Evolutionary conservation across 2,113 vertebrate species (phyloP), one percentile per base, ranked within the genome.

Genomic region (Lanius ludovicianus): DNA sequence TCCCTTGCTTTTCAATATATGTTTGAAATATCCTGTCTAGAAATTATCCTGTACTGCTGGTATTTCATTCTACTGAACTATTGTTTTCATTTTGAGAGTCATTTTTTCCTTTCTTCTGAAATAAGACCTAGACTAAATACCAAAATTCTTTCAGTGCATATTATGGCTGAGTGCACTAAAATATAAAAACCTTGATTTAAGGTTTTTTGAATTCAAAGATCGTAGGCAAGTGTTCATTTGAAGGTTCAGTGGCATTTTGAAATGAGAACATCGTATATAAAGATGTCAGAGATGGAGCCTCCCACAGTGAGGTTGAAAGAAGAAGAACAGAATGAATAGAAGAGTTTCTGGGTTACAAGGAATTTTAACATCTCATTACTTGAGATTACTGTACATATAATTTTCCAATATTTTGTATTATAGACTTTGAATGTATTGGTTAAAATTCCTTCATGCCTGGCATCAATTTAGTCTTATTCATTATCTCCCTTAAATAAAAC

Each of bases 191-290:
- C 98, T 97, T 96, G 96, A 98, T 97, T 97, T 97, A 96, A 97
- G 95, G 96, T 93, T 98, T 98, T 99, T 98, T 97, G 97, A 98
- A 98, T 98, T 98, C 97, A 93, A 93, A 97, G 98, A 98, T 98
- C 98, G 98, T 97, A 97, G 95, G 84, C 97, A 97, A 97, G 98
- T 97, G 96, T 98, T 98, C 98, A 98, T 98, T 98, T 98, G 97
- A 99, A 98, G 98, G 98, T 98, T 98, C 97, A 96, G 97, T 98
- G 98, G 97, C 98, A 97, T 98, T 99, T 98, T 98, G 98, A 98
- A 98, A 98, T 94, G 97, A 98, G 98, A 98, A 91, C 95, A 96
- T 98, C 98, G 94, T 98, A 98, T 98, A 98, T 98, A 98, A 98
- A 98, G 98, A 98, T 98, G 98, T 98, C 98, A 98, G 96, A 90